phyloP scores from a whole-genome alignment of 2,797 vertebrate species.

The Pseudotriccus pelzelni region DNA sequence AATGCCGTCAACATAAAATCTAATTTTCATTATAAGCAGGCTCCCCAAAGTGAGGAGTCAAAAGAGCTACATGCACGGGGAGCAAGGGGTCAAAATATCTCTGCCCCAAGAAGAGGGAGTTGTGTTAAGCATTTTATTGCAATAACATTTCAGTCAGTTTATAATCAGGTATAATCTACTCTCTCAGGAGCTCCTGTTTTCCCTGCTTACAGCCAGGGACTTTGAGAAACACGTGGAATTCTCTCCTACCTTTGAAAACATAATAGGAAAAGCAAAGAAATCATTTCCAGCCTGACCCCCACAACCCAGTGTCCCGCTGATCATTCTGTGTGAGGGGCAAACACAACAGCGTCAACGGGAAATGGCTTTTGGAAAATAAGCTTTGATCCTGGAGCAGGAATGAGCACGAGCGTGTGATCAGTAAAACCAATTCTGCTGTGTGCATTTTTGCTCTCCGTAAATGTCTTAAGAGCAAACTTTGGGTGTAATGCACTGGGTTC shows the following conservation, averaged over 20 bases:
- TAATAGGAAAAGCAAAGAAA: constrained; percentile 65
- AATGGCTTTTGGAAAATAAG: constrained; percentile 64
- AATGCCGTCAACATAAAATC: not conserved
- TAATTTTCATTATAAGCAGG: not conserved
- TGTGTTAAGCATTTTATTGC: constrained; percentile 27
- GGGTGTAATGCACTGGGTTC: not conserved
- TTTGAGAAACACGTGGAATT: constrained; percentile 45
- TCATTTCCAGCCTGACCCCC: constrained; percentile 39
- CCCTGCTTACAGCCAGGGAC: constrained; percentile 33
- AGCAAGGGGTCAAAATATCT: constrained; percentile 40
- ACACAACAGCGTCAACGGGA: constrained; percentile 61
- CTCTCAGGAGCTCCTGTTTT: constrained; percentile 35
- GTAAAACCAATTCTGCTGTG: constrained; percentile 54
- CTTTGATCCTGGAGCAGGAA: constrained; percentile 72
- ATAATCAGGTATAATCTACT: constrained; percentile 58
- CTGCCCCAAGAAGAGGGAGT: not conserved
- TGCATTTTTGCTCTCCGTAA: constrained; percentile 5
- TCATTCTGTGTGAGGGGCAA: constrained; percentile 42
- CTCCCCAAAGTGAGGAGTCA: not conserved
- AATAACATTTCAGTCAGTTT: constrained; percentile 44
- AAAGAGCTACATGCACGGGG: not conserved
- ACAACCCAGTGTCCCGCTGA: constrained; percentile 16
- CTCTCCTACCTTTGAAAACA: constrained; percentile 51
- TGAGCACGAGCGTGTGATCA: constrained; percentile 59
- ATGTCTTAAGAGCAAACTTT: constrained; percentile 14